phyloP scores from a whole-genome alignment of 1,140 invertebrate species.

The Hylyphantes graminicola region DNA sequence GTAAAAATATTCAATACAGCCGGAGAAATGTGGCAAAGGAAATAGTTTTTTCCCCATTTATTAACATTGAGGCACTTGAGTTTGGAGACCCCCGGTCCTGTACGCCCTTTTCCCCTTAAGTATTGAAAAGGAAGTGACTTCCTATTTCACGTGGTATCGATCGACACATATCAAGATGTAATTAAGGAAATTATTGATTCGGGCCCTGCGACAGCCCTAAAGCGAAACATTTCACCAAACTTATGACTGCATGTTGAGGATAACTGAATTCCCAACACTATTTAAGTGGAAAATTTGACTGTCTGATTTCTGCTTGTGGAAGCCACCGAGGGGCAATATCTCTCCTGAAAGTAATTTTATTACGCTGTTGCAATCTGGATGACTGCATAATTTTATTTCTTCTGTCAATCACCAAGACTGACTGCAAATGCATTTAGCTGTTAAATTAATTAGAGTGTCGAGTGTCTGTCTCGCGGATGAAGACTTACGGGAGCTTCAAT shows the following conservation, averaged over 20 bases:
- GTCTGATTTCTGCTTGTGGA: slow-evolving; percentile 44
- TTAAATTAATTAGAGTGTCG: slow-evolving; percentile 26
- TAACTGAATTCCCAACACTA: slow-evolving; percentile 58
- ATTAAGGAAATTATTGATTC: slow-evolving; percentile 59
- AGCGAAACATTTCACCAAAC: slow-evolving; percentile 56
- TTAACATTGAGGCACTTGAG: no score
- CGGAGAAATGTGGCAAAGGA: no score
- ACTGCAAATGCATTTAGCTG: slow-evolving; percentile 14
- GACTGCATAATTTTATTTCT: slow-evolving; percentile 39
- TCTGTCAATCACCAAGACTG: slow-evolving; percentile 35
- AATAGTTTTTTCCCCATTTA: no score
- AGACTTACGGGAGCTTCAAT: no score
- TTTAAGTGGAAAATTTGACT: slow-evolving; percentile 58
- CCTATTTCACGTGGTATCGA: slow-evolving; percentile 18
- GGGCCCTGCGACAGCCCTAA: slow-evolving; percentile 40
- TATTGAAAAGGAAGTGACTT: slow-evolving; percentile 36
- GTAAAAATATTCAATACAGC: no score
- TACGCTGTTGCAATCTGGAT: slow-evolving; percentile 32
- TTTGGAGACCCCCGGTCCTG: no score
- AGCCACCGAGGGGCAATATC: slow-evolving; percentile 41
- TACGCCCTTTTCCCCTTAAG: no score
- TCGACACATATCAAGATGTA: slow-evolving; percentile 55
- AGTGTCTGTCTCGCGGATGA: background rate
- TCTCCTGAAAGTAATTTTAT: slow-evolving; percentile 53
- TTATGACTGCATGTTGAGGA: slow-evolving; percentile 50